A percentile compares a stretch with the other conserved stretches of the same genome.
Conservation (phyloP, 2,888 invertebrate genomes). For the Lasioglossum oenotherae region DNA sequence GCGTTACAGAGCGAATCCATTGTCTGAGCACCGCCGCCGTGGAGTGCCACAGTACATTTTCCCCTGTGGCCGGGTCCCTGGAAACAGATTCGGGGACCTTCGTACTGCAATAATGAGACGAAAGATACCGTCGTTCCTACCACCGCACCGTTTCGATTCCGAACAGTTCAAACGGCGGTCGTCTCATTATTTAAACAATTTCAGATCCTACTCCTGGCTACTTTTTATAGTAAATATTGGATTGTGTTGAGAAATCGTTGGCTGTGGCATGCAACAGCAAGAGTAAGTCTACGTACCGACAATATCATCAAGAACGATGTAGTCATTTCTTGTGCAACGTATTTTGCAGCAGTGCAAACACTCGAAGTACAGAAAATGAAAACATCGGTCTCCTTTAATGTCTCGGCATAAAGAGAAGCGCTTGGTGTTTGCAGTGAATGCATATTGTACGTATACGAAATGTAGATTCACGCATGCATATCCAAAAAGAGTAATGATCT, state of each 20-base stretch:
- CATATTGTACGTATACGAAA: too few species aligned
- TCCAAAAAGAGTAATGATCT: not conserved
- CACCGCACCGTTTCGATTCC: not conserved
- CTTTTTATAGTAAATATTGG: not conserved
- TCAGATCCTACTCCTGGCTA: not conserved
- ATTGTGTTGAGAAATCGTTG: not conserved
- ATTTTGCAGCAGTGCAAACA: not conserved
- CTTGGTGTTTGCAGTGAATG: not conserved
- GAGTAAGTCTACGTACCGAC: too few species aligned
- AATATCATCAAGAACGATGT: not conserved
- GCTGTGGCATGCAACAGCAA: too few species aligned
- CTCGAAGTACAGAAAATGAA: not conserved
- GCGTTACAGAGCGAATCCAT: constrained; percentile 58
- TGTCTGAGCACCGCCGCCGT: constrained; percentile 39
- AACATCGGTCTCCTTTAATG: not conserved
- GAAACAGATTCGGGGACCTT: not conserved
- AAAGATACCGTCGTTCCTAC: not conserved
- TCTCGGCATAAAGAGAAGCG: not conserved
- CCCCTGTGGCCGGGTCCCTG: not conserved
- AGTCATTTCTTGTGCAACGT: not conserved
- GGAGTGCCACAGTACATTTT: constrained; percentile 37
- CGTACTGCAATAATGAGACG: not conserved
- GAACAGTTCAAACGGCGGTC: not conserved
- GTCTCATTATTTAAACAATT: not conserved
- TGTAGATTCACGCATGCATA: not conserved